phyloP scores from a whole-genome alignment of 2,113 vertebrate species.

The Tamias sibiricus region DNA sequence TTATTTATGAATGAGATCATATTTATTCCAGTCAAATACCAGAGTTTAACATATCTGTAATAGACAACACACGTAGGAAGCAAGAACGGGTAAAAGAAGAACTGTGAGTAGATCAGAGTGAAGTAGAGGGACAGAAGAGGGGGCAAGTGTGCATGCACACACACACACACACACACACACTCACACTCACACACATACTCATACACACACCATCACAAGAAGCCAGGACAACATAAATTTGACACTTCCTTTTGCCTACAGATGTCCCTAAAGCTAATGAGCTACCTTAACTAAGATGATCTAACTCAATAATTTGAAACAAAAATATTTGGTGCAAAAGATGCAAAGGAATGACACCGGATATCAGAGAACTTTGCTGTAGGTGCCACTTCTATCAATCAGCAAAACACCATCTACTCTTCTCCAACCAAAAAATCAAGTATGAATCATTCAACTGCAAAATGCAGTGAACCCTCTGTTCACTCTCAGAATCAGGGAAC shows the following conservation, averaged over 20 bases:
- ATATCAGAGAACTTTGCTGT: neutral
- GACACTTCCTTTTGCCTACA: neutral
- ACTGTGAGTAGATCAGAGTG: neutral
- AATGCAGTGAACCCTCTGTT: neutral
- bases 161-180: neutral
- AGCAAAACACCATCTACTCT: neutral
- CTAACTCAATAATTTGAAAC: neutral
- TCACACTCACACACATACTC: no score
- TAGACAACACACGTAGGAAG: neutral
- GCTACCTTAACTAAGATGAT: neutral
- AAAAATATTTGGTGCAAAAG: neutral
- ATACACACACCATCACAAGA: neutral
- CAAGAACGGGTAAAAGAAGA: neutral
- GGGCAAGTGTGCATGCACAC: accelerated
- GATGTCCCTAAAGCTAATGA: neutral
- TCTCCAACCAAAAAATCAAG: neutral
- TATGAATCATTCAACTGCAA: neutral
- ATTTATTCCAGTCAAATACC: neutral
- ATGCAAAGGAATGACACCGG: neutral
- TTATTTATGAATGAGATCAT: neutral
- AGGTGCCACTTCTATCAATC: neutral
- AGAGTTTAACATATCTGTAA: neutral
- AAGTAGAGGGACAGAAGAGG: neutral
- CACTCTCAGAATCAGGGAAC: neutral
- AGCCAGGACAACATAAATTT: neutral